A percentile compares a stretch with the other conserved stretches of the same genome.
Conservation (phyloP, 2,113 vertebrate genomes). For the Chamaetylas fuelleborni region DNA sequence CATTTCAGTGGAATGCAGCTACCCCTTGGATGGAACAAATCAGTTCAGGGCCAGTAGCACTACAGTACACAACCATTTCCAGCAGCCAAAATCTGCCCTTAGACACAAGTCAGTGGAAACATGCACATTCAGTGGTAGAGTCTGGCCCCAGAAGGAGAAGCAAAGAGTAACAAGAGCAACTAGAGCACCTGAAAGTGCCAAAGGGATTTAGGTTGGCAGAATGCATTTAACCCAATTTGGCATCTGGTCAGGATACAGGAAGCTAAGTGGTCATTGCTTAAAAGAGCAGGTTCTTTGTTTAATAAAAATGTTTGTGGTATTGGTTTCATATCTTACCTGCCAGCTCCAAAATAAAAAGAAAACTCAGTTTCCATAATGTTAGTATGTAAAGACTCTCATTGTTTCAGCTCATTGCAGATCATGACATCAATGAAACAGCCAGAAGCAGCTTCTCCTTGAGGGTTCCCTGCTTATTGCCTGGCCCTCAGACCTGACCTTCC, state of each 20-base stretch:
- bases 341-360: not conserved
- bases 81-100: constrained; percentile 33
- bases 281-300: not conserved
- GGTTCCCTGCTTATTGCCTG: not conserved
- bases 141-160: constrained; percentile 1
- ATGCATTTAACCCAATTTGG: not conserved
- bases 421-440: not conserved
- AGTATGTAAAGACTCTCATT: not conserved
- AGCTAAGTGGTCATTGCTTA: not conserved
- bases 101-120: constrained; percentile 34
- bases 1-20: not conserved
- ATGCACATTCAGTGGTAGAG: not conserved
- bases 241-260: not conserved
- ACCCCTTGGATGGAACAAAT: constrained; percentile 31
- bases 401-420: not conserved
- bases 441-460: not conserved
- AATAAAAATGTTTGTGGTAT: not conserved
- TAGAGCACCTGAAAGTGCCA: constrained; percentile 16
- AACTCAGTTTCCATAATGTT: not conserved
- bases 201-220: constrained; percentile 35
- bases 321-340: not conserved
- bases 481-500: not conserved
- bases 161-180: constrained; percentile 10
- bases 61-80: not conserved
- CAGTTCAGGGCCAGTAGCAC: constrained; percentile 15